Evolutionary conservation across 2,797 vertebrate species (phyloP), one percentile per base, ranked within the genome.

Genomic region (Tolypeutes matacus): DNA sequence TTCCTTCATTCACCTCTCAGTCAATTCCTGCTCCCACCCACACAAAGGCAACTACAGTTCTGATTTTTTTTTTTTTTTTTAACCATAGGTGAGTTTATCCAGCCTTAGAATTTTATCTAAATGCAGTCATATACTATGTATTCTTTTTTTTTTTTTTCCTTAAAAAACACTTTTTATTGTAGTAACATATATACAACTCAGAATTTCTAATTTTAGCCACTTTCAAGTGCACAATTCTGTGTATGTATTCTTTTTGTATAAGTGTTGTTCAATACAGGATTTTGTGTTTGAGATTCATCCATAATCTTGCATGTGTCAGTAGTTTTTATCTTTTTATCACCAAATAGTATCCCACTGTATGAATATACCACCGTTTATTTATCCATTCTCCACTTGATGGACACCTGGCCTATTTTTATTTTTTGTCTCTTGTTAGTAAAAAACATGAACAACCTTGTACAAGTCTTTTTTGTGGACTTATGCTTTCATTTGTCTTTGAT

Each of bases 381-480:
- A 6, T 64, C 60, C 62, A 46, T 58, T 72, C 25, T 95, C 36
- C 53, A 23, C 21, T 21, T 29, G 31, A 4, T 64, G 20, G 62
- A 49, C 13, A 25, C 21, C 42, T 76, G 76, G 34, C 23, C 49
- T 29, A 0, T 46, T 53, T 75, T 60, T 34, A 5, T 34, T 27
- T 25, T 81, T 49, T 36, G 56, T 7, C 42, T 62, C 1, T 72
- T 72, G 34, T 1, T 62, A 25, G 5, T 67, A 60, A 67, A 85
- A 7, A 34, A 3, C 3, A 2, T 2, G 27, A 49, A 58, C n/a
- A 25, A 4, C 58, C 31, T 12, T 17, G 4, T 31, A 10, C 5
- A 34, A 17, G 60, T 58, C 27, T 73, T 46, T 69, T 85, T 46
- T 23, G 42, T 73, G 39, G 20, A 17, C 25, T 1, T 51, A 21